phyloP scores from a whole-genome alignment of 2,113 vertebrate genomes.

The Poeciliopsis retropinna region DNA sequence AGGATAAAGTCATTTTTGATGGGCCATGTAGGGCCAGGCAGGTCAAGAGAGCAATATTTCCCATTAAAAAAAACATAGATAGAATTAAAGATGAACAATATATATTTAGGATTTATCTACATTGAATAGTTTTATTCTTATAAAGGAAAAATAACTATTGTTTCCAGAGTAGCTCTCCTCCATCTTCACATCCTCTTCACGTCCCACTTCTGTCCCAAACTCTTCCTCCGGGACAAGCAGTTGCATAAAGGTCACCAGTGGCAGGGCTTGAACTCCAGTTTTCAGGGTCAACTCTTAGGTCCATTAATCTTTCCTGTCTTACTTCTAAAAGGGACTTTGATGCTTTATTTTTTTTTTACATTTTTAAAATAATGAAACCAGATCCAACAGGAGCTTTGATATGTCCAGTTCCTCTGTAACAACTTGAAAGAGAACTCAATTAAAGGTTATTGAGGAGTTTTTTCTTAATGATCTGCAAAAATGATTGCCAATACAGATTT shows the following conservation, averaged over 20 bases:
- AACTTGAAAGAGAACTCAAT: neutral
- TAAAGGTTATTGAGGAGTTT: neutral
- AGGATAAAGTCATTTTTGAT: neutral
- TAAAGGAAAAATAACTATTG: neutral
- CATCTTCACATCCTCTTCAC: no score
- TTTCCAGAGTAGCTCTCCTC: neutral
- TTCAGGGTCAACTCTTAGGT: neutral
- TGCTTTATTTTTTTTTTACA: neutral
- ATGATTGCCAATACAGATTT: neutral
- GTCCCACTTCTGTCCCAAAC: neutral
- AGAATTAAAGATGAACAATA: neutral
- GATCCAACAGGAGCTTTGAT: neutral
- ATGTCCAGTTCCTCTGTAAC: neutral
- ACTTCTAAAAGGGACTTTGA: neutral
- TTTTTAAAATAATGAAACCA: neutral
- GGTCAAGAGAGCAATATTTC: neutral
- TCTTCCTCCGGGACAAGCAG: neutral
- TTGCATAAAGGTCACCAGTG: neutral
- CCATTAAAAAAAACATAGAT: neutral
- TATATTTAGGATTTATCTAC: no score
- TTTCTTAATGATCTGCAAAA: neutral
- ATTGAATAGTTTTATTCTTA: neutral
- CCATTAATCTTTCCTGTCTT: neutral
- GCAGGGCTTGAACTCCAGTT: conserved; percentile 1
- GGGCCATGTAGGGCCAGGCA: no score